Base-by-base conservation (phyloP, 92 coral and sea anemone genomes). In the Parazoanthus darwini region DNA sequence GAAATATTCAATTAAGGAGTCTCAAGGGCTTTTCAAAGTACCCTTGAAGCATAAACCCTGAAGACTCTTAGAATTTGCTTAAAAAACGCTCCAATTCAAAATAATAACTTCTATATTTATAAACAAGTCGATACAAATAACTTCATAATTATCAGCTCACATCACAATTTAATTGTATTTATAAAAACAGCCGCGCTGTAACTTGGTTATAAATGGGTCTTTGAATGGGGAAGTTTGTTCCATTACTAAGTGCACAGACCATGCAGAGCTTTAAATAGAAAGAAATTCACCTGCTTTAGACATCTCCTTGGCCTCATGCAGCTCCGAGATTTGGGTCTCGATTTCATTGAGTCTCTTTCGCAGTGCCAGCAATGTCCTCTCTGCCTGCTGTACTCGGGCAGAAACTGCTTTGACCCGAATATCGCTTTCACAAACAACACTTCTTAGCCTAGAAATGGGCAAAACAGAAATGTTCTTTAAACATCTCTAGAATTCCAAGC, bases 221-320 rank as follows among this genome's bases (percentile, higher is more conserved):
- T 54, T 15, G 59, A 54, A 54, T 15, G 16, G 59, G 18, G 18
- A 54, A 54, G 16, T 54, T 54, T 54, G 59, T 54, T 54, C 18
- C 59, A 14, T 14, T 54, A 54, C 59, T 54, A 7, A 14, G 18
- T 26, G 37, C 10, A 74, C 39, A 15, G 18, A 26, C 78, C 6
- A 29, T 29, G 33, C 33, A 1, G 42, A 74, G 18, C 14, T 13
- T 1, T 13, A 54, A 54, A 54, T 54, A 54, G 59, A 23, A 35
- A 54, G 72, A 84, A 14, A 48, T 81, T 82, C 89, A 96, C 98
- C 98, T 80, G 92, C 87, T 88, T 92, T 96, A 6, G 99, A 95
- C 46, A 89, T 94, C 86, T 95, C 96, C 86, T 97, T 97, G 1
- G 94, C 94, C 38, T 90, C 94, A 58, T 94, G 94, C 71, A 94